Base-by-base conservation (phyloP, 2,888 invertebrate species). In the Keiferia lycopersicella region DNA sequence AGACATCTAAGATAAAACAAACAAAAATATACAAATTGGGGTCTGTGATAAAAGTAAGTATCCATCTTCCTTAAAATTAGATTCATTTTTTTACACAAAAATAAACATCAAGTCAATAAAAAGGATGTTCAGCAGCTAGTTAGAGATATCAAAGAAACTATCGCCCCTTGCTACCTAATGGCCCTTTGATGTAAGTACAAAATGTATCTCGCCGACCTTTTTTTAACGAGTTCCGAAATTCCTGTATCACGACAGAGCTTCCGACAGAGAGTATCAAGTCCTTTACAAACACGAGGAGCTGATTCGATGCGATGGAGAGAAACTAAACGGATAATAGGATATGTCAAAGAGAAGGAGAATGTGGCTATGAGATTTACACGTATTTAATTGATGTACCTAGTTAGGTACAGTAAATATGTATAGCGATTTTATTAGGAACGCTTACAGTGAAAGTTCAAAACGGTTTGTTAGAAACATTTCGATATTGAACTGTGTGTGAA, bases 261-360 rank as follows among this genome's bases (percentile, higher is more conserved):
- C 12, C 14, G 45, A 22, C 51, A 22, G 22, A 26, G 12, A 53
- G 22, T 22, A 22, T 22, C 22, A 12, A 22, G 22, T 53, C 51
- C 51, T 53, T 6, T 53, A 53, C 51, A 53, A 53, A 53, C 14
- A 53, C 12, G 14, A 22, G 51, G 2, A 26, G 51, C 11, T 53
- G 51, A 53, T 53, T 53, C 51, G 14, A 22, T 22, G 12, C 51
- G 45, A 53, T 22, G 22, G 22, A 53, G 51, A 50, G 22, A 53
- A 45, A 53, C 51, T 53, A 53, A 53, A 53, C 26, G 22, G 51
- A 53, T 53, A 53, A 53, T 53, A 53, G 14, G 51, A 53, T 53
- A 26, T 22, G 51, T 53, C 51, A 53, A 53, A 53, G 51, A 22
- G 22, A 53, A 26, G 51, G 12, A 14, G 12, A 4, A 53, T 22